phyloP scores from a whole-genome alignment of 1,140 invertebrate genomes.

The Contarinia nasturtii region DNA sequence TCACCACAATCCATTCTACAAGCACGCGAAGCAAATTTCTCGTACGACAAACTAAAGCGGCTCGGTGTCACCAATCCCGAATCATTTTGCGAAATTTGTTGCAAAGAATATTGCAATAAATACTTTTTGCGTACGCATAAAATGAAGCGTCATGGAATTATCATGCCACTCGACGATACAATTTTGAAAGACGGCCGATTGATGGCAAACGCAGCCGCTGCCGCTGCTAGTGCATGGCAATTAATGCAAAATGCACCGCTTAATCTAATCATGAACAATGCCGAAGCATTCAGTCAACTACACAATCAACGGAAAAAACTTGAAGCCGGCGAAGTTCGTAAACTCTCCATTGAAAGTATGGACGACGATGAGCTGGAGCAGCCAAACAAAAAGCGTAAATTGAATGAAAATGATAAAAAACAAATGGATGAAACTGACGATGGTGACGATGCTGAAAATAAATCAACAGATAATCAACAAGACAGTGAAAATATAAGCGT shows the following conservation, averaged over 20 bases:
- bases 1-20: constrained; percentile 39
- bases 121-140: constrained; percentile 87
- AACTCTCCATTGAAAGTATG: constrained; percentile 27
- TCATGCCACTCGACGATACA: constrained; percentile 34
- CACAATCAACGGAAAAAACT: constrained; percentile 2
- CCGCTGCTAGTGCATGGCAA: constrained; percentile 23
- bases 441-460: constrained; percentile 5
- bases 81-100: constrained; percentile 85
- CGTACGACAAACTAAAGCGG: constrained; percentile 44
- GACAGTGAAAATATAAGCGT: constrained; percentile 42
- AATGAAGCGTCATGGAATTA: constrained; percentile 56
- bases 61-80: constrained; percentile 69
- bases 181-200: constrained; percentile 21
- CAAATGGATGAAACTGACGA: constrained; percentile 19
- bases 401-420: not conserved
- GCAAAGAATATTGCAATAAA: constrained; percentile 90
- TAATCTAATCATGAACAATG: constrained; percentile 35
- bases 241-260: constrained; percentile 38
- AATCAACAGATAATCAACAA: constrained; percentile 6
- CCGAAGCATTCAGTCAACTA: constrained; percentile 2
- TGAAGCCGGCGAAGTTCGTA: not conserved
- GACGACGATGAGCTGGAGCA: constrained; percentile 10
- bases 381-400: too few species aligned
- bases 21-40: constrained; percentile 39
- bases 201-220: constrained; percentile 9